phyloP scores from a whole-genome alignment of 2,797 vertebrate genomes.

The Poecilia velifera region DNA sequence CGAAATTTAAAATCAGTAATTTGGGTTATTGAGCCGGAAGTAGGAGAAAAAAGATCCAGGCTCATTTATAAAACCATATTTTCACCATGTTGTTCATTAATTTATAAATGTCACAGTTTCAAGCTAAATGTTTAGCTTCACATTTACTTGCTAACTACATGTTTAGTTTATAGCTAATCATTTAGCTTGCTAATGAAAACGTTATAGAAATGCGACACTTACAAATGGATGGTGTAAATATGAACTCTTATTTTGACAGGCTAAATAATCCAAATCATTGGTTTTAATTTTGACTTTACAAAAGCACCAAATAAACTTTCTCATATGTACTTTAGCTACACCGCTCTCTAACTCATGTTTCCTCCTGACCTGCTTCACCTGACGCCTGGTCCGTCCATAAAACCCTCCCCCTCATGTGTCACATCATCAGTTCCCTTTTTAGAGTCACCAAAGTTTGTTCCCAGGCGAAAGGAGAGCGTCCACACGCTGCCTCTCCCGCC shows the following conservation, averaged over 20 bases:
- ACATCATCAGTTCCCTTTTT: slow-evolving; percentile 86
- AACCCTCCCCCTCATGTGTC: slow-evolving; percentile 3
- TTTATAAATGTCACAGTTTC: not conserved
- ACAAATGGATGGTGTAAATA: not conserved
- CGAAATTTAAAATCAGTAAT: not conserved
- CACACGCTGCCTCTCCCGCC: slow-evolving; percentile 82
- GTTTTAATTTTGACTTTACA: no score
- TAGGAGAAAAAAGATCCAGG: not conserved
- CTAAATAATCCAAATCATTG: not conserved
- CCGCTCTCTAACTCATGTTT: slow-evolving; percentile 6
- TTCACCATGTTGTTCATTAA: not conserved
- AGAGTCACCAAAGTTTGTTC: slow-evolving; percentile 89
- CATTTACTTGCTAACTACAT: not conserved
- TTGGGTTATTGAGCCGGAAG: not conserved
- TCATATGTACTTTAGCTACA: no score
- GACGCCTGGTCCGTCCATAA: not conserved
- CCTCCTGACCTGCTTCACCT: slow-evolving; percentile 2
- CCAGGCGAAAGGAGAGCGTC: slow-evolving; percentile 82
- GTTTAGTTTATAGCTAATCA: not conserved
- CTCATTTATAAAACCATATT: not conserved
- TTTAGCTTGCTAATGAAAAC: not conserved
- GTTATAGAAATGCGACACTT: no score
- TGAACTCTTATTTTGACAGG: not conserved
- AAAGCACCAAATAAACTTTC: no score
- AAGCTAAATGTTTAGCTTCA: no score